Percentiles rank a stretch among this genome's conserved stretches.
Evolutionary conservation across 2,888 invertebrate genomes (phyloP).

Genomic region (Lysandra coridon): DNA sequence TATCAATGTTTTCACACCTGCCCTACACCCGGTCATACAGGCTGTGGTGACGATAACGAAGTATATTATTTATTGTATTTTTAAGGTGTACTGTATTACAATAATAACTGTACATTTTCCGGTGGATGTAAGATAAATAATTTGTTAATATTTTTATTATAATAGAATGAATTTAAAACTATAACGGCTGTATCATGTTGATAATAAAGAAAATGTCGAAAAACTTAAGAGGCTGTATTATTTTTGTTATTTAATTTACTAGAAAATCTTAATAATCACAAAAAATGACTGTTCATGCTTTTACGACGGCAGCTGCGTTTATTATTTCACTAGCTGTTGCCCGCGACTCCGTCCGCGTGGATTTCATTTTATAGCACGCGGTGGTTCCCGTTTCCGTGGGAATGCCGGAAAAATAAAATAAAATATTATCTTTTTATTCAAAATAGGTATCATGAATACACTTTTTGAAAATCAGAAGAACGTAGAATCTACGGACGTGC

Average conservation of each 20-base stretch:
- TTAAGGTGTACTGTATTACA: slow-evolving; percentile 64
- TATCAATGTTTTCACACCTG: neutral
- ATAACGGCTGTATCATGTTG: slow-evolving; percentile 80
- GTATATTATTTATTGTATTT: slow-evolving; percentile 63
- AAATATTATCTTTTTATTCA: too few species aligned
- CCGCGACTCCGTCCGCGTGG: too few species aligned
- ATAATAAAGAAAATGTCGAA: slow-evolving; percentile 72
- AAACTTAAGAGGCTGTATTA: neutral
- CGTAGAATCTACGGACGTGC: too few species aligned
- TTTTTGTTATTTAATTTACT: neutral
- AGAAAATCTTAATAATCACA: too few species aligned
- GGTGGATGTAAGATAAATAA: slow-evolving; percentile 80
- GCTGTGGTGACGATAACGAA: slow-evolving; percentile 49
- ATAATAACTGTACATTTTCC: slow-evolving; percentile 76
- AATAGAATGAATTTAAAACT: slow-evolving; percentile 76
- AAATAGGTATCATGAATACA: too few species aligned
- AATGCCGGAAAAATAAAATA: too few species aligned
- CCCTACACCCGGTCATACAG: neutral
- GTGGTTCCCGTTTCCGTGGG: too few species aligned
- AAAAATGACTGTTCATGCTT: too few species aligned
- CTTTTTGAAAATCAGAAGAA: too few species aligned
- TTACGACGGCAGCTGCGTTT: too few species aligned
- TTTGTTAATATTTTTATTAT: slow-evolving; percentile 80
- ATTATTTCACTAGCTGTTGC: too few species aligned
- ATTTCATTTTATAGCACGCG: too few species aligned